Conservation (phyloP, 2,113 vertebrate species). For the Eolophus roseicapilla region DNA sequence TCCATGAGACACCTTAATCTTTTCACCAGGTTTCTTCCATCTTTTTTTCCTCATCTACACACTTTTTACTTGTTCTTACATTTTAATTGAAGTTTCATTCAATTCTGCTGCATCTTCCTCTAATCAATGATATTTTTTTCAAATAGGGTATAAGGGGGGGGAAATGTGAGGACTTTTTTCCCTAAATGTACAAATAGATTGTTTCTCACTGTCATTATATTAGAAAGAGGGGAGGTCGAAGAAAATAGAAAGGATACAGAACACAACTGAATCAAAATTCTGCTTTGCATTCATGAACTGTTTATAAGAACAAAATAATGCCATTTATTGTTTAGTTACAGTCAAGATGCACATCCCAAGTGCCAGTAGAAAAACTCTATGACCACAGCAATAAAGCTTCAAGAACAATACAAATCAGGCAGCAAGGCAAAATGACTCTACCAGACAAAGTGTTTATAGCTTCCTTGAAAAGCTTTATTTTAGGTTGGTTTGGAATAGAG, state of each 20-base stretch:
- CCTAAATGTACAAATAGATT: background rate
- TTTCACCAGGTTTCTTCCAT: background rate
- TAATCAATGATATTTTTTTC: background rate
- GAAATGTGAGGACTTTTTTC: background rate
- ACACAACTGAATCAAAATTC: background rate
- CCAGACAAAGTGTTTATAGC: background rate
- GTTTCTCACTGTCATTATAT: background rate
- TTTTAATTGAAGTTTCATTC: background rate
- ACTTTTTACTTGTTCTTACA: background rate
- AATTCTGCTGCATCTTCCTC: background rate
- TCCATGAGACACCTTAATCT: background rate
- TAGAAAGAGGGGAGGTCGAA: background rate
- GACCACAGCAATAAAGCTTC: background rate
- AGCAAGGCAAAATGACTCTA: background rate
- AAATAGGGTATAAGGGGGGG: fast-evolving
- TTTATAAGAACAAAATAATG: background rate
- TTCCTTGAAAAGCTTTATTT: background rate
- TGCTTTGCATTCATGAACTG: background rate
- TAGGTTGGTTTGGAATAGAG: background rate
- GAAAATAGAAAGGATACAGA: background rate
- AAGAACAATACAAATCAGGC: background rate
- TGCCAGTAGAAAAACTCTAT: background rate
- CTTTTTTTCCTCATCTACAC: background rate
- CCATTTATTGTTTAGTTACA: background rate
- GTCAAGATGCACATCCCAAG: background rate